Base-by-base conservation (phyloP, 2,888 invertebrate genomes). In the Argyra leucocephala region DNA sequence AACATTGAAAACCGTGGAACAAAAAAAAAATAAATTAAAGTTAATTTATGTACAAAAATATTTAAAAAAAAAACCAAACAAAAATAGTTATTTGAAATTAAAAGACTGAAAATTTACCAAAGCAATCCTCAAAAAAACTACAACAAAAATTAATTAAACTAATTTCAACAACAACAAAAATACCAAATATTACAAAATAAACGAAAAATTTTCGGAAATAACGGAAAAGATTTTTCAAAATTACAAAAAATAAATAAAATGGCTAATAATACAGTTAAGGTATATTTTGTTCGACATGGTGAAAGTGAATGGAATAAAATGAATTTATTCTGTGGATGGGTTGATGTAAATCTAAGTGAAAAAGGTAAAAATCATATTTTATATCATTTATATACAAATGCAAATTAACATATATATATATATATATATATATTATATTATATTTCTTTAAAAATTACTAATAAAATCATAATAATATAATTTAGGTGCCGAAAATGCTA, bases 251-350 rank as follows among this genome's bases (percentile, higher is more conserved):
- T n/a, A n/a, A n/a, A n/a, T 18, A 48, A 37, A 48, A 48, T 48
- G 48, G 48, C 15, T 18, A 1, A n/a, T 3, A 72, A 72, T 66
- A 71, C 72, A 3, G 72, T 72, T 73, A 83, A 83, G 72, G 85
- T 78, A 61, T 74, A 76, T 60, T 70, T 78, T 64, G 83, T 88
- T 67, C 85, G 89, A 67, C 88, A 88, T 72, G 88, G 88, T 65
- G 88, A 89, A 81, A 88, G 88, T 74, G 87, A 88, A 77, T 89
- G 88, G 85, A 89, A 89, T 73, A 83, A 87, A 76, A 83, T 85
- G 73, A 89, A 89, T 78, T 80, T 86, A 59, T 89, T 89, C 73
- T 88, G 88, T 72, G 89, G 89, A 57, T 89, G 89, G 89, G 87
- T 81, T 72, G 88, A 89, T 73, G 86, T 88, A 64, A 83, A 85